Percentiles rank a stretch among this genome's conserved stretches.
Evolutionary conservation across 2,888 invertebrate species (phyloP).

Genomic region (Chloroclystis v-ata): DNA sequence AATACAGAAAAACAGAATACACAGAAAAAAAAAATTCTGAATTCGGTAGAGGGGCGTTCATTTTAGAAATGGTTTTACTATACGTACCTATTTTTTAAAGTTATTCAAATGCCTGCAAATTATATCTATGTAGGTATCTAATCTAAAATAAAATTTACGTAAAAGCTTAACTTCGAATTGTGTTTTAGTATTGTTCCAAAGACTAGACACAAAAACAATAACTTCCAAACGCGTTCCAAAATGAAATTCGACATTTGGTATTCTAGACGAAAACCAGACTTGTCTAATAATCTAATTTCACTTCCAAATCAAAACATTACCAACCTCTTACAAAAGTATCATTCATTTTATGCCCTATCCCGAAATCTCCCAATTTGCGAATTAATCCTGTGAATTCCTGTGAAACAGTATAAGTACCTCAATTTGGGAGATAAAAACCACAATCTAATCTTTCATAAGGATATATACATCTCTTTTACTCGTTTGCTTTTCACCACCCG

Average conservation of each 20-base stretch:
- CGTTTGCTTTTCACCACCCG: slow-evolving; percentile 6
- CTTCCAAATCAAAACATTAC: slow-evolving; percentile 17
- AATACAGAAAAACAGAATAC: too few species aligned
- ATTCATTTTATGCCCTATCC: slow-evolving; percentile 9
- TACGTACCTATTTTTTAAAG: too few species aligned
- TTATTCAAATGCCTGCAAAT: too few species aligned
- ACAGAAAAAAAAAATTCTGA: too few species aligned
- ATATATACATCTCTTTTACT: slow-evolving; percentile 19
- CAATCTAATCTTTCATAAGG: slow-evolving; percentile 26
- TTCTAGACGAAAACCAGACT: background rate
- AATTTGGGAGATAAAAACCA: slow-evolving; percentile 28
- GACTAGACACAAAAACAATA: too few species aligned
- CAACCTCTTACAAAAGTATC: slow-evolving; percentile 16
- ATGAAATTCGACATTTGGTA: background rate
- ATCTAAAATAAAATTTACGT: too few species aligned
- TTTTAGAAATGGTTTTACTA: too few species aligned
- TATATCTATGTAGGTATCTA: too few species aligned
- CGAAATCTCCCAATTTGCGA: slow-evolving; percentile 19
- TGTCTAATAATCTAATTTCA: background rate
- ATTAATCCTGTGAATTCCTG: slow-evolving; percentile 27
- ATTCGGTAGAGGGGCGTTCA: too few species aligned
- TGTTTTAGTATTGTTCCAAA: too few species aligned
- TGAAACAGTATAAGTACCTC: slow-evolving; percentile 25
- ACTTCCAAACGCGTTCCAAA: too few species aligned
- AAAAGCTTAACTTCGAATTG: too few species aligned